Base-by-base conservation (phyloP, 2,888 invertebrate species). In the Notocelia uddmanniana region DNA sequence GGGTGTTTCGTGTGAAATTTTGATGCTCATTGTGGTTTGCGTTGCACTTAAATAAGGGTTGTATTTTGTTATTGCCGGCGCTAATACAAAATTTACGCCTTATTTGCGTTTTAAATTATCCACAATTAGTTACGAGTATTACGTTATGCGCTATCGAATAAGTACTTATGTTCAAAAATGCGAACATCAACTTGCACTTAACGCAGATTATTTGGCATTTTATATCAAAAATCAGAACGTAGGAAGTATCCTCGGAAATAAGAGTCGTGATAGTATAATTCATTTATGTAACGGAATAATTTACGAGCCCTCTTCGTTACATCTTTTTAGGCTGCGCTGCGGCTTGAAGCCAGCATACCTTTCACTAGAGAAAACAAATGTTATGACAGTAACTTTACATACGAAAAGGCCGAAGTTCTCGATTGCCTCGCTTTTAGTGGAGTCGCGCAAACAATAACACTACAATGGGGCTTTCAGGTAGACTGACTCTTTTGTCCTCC, bases 401-500 rank as follows among this genome's bases (percentile, higher is more conserved):
- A 75, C 76, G 72, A 76, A 76, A 80, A 79, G 83, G 80, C 78
- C 78, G 80, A 80, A 78, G 76, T 78, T 82, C 81, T 86, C 84
- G 85, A 88, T 89, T 85, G 85, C 80, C 81, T 83, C 77, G 87
- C 86, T 89, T 87, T 88, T 85, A 86, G 85, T 83, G 81, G 83
- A 83, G 84, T 84, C 78, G 78, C 78, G 83, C 85, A 87, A 87
- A 89, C 89, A 89, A 89, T 87, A 87, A 85, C 83, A 80, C 80
- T 80, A 90, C 90, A 91, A 90, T 87, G 75, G 87, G 75, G 89
- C 89, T 91, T 89, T 91, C 87, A 90, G 83, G 85, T 85, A 83
- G 79, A 82, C 85, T 81, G 83, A 77, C 74, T 83, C 86, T 83
- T 89, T 91, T 90, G 90, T 91, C 82, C 85, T 82, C 75, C 76